Evolutionary conservation across 2,113 vertebrate species (phyloP).

Genomic region (Odobenus rosmarus): DNA sequence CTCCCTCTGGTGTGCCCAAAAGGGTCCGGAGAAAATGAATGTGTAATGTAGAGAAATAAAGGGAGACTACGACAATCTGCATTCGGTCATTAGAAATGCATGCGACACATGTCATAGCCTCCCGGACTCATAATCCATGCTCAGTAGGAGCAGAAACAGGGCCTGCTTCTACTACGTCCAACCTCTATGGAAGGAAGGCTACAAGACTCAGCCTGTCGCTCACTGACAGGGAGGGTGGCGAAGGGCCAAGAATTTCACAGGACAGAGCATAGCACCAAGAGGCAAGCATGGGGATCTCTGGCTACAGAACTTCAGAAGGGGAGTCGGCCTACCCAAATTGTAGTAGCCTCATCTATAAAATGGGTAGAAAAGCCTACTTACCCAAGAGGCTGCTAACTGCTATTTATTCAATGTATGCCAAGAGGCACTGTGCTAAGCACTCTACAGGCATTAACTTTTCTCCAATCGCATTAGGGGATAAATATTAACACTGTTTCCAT

Average conservation of each 20-base stretch:
- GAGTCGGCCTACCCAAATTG: neutral
- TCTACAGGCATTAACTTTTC: neutral
- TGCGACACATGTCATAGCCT: neutral
- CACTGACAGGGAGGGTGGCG: fast-evolving
- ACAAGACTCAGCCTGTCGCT: neutral
- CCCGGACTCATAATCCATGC: neutral
- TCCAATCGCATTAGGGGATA: neutral
- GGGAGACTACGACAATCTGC: neutral
- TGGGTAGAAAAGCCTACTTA: neutral
- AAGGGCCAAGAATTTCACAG: neutral
- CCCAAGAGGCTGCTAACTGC: neutral
- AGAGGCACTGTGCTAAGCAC: neutral
- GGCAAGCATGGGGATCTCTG: too few species aligned
- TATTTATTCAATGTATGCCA: too few species aligned
- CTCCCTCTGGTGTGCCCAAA: neutral
- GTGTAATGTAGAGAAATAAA: neutral
- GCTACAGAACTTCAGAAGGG: neutral
- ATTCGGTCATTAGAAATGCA: neutral
- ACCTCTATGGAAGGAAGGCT: neutral
- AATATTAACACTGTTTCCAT: neutral
- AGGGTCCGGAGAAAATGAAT: neutral
- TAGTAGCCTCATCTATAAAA: neutral
- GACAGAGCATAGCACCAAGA: neutral
- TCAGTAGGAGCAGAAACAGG: neutral
- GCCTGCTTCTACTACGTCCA: neutral